Conservation (phyloP, 2,797 vertebrate genomes). For the Enteromius fasciolatus region DNA sequence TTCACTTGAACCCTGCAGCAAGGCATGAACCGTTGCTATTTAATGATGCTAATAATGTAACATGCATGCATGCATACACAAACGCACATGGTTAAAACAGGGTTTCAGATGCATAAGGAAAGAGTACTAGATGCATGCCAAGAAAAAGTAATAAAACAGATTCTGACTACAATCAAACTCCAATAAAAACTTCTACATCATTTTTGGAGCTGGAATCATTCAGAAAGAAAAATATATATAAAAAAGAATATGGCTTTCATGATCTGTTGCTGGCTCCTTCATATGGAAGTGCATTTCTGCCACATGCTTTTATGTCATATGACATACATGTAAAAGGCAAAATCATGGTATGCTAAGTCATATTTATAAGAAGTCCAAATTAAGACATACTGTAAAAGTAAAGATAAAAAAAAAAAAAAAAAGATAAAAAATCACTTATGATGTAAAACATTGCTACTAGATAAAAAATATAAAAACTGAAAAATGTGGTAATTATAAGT, state of each 20-base stretch:
- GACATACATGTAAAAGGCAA: neutral
- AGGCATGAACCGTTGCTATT: neutral
- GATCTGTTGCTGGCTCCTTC: neutral
- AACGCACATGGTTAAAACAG: neutral
- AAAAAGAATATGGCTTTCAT: neutral
- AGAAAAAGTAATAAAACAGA: neutral
- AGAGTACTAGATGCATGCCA: neutral
- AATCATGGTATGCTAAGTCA: neutral
- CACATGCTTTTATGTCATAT: neutral
- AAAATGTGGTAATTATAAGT: neutral
- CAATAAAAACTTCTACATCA: neutral
- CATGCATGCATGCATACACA: slow-evolving; percentile 11
- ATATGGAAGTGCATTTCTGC: neutral
- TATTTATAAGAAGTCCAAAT: neutral
- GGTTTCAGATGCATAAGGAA: neutral
- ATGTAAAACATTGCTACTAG: neutral
- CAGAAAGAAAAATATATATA: neutral
- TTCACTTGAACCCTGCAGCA: slow-evolving; percentile 17
- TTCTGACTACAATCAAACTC: neutral
- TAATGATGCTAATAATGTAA: slow-evolving; percentile 24
- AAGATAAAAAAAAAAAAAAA: too few species aligned
- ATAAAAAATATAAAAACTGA: neutral
- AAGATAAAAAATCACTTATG: neutral
- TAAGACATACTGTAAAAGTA: neutral
- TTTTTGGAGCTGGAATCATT: neutral